Evolutionary conservation across 1,140 invertebrate genomes (phyloP).

Genomic region (Ostrea edulis): DNA sequence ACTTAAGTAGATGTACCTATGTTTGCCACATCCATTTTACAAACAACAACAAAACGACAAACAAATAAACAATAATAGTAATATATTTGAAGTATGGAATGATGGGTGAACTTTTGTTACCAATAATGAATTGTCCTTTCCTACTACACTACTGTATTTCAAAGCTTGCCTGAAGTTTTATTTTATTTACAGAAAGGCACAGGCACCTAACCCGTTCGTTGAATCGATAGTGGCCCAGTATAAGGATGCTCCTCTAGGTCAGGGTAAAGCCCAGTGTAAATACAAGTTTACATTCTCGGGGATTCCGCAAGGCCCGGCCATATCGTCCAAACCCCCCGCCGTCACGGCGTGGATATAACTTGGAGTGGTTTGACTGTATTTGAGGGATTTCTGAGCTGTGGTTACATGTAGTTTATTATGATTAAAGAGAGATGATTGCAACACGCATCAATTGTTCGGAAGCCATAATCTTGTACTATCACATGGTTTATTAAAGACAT

Average conservation of each 20-base stretch:
- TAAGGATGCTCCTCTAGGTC: slow-evolving; percentile 35
- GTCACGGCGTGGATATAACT: slow-evolving; percentile 12
- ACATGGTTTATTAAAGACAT: no score
- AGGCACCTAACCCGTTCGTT: slow-evolving; percentile 34
- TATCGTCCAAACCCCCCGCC: slow-evolving; percentile 7
- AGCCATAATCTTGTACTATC: no score
- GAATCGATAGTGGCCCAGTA: slow-evolving; percentile 37
- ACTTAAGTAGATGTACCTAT: background rate
- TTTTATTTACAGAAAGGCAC: slow-evolving; percentile 6
- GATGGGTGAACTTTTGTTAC: no score
- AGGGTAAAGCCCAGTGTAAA: slow-evolving; percentile 42
- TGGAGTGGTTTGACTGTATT: background rate
- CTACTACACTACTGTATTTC: background rate
- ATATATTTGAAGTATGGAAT: no score
- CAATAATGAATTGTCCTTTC: background rate
- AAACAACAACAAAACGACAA: no score
- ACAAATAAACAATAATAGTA: no score
- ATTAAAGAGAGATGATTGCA: no score
- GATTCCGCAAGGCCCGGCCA: background rate
- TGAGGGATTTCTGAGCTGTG: background rate
- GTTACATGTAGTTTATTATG: background rate
- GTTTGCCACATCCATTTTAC: no score
- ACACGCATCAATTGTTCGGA: no score
- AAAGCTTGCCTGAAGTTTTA: background rate
- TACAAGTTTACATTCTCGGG: slow-evolving; percentile 36